Evolutionary conservation across 2,888 invertebrate species (phyloP), one percentile per base, ranked within the genome.

Genomic region (Caenorhabditis doughertyi): DNA sequence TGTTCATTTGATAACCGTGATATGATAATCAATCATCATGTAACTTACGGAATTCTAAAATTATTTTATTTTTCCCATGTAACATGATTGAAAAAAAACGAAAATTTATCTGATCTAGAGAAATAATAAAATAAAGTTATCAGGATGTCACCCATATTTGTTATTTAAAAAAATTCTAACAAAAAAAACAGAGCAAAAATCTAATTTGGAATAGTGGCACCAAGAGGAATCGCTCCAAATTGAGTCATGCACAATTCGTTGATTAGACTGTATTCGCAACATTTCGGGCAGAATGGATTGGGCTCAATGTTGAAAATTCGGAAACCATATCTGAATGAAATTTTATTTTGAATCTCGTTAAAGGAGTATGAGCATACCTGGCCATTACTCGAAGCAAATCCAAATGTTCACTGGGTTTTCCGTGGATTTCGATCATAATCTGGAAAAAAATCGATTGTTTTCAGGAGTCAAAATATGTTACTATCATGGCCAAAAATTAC

Each of bases 361-460:
- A 35, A 35, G 16, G 16, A 42, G 42, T 3, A 42, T 13, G 35
- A 35, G 35, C 56, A 4, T 9, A 60, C 58, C 32, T 60, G 21
- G 70, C 51, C 29, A 84, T 56, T 25, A 60, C 56, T 32, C 65
- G 67, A 25, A 84, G 35, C 56, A 84, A 42, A 3, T 32, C 25
- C 7, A 84, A 21, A 4, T 71, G 79, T 18, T 65, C 39, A 8
- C 29, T 2, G 0, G 84, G 79, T 5, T 7, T 23, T 2, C 79
- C 79, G 51, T 84, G 84, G 21, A 84, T 49, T 71, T 84, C 84
- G 18, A 84, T 71, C 35, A 84, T 58, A 3, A 84, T 81, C 81
- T 76, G 67, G 27, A 3, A 0, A 27, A n/a, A 32, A 32, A 32
- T 32, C 4, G n/a, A 7, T 18, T 35, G 27, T 29, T 29, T 29